Evolutionary conservation across 2,888 invertebrate genomes (phyloP), one percentile per base, ranked within the genome.

Genomic region (Ectemnius continuus): DNA sequence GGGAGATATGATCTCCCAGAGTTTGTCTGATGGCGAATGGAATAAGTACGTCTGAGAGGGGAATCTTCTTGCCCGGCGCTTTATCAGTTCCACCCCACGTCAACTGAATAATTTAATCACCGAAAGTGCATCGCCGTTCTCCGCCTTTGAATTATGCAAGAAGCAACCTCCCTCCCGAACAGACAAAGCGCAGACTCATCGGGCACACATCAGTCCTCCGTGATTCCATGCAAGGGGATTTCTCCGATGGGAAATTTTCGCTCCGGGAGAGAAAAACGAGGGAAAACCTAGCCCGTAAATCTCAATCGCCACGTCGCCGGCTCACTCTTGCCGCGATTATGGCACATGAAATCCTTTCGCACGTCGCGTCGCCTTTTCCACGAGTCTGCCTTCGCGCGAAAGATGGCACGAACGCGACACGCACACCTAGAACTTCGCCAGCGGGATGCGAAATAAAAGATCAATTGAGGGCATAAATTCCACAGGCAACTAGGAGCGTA

Each of bases 221-320:
- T 36, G 36, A 36, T 36, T 36, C 36, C 36, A 36, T 36, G 36
- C 36, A 36, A 36, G 36, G 8, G 36, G 36, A 36, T 36, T 36
- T 36, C 36, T 11, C 8, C 2, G 48, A 3, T 8, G 18, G 26
- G 23, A 23, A 52, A 69, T 47, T 52, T 69, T 45, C 11, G 47
- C 11, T 23, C 11, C 47, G 1, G 11, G 0, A n/a, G 20, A 8
- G 36, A 26, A n/a, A 5, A 36, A 36, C 11, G 36, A n/a, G 58
- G 20, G 20, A 28, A 56, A 28, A 16, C 11, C 11, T 18, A 47
- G n/a, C 26, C 60, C 61, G 59, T 78, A 75, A 78, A 80, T 75
- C 78, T 72, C 65, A 78, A 80, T 80, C 73, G 60, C 23, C 57
- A 13, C 48, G 20, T 46, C 45, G n/a, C 52, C n/a, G 48, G 59